Evolutionary conservation across 2,113 vertebrate species (phyloP), one percentile per base, ranked within the genome.

Genomic region (Lamprotornis superbus): DNA sequence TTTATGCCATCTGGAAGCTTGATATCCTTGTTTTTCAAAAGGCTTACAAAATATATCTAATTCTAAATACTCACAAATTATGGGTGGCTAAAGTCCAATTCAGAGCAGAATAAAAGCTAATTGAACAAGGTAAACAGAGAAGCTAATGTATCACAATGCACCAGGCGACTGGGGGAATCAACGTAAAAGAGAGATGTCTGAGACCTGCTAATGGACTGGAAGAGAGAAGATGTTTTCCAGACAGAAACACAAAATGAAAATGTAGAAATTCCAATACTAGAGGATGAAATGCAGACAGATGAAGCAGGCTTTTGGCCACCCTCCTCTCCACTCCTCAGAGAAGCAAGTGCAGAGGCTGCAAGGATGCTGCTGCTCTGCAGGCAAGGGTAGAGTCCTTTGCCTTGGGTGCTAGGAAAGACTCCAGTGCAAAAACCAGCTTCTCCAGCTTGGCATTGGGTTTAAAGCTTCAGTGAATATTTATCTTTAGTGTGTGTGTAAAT

Each of bases 1-100:
- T 95, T 95, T 94, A 92, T 94, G 47, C 95, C 93, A 96, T 95
- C 94, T 97, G 95, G 94, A 95, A 94, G 69, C 73, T 30, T 84
- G 89, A 84, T 94, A 95, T 60, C 77, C 80, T 92, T 96, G 86
- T 94, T 96, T 95, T 97, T 91, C 87, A 93, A 96, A 89, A 53
- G 83, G 44, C 61, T 96, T 84, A 52, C 39, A 89, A 95, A 94
- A 94, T 87, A 75, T 39, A 93, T 92, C 69, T 92, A 91, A 94
- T 95, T 95, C 87, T 89, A 94, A 94, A 91, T 89, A 92, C 16
- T 90, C 59, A 71, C 16, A 87, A 78, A 87, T 83, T 71, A 78
- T 56, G 22, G 22, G 44, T 64, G 85, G 89, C 69, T 78, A 81
- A 94, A 93, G 70, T 52, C 56, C 73, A 67, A 3, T 81, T 74